Base-by-base conservation (phyloP, 1,140 invertebrate species). In the Euura saliciscinereae region DNA sequence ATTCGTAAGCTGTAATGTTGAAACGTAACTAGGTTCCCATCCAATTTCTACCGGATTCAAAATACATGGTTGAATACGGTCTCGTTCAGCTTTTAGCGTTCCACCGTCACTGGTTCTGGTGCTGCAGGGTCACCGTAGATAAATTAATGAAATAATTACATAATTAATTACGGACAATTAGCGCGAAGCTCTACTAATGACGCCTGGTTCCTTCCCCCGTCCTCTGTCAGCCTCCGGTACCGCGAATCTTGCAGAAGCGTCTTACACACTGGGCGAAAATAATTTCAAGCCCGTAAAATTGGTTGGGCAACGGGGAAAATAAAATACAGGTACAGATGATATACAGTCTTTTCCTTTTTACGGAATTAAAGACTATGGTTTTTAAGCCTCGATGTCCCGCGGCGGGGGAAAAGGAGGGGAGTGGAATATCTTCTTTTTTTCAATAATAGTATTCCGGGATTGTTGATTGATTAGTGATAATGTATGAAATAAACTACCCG, bases 91-190 rank as follows among this genome's bases (percentile, higher is more conserved):
- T 11, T 13, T 13, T 13, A 28, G 42, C 3, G 66, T 4, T 4
- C 11, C 66, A 42, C 28, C 28, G 28, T 44, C 13, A 28, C 28
- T 8, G 8, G 7, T 42, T 8, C 43, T 67, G 43, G 8, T 42
- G 66, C 66, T 67, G 66, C 66, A 67, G 43, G 66, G 28, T 67
- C 13, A 76, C 73, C 79, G 76, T 70, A 71, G 78, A 83, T 79
- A 81, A 82, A 83, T 82, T 71, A 71, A 10, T 51, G 72, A 75
- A 78, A 81, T 79, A 78, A 80, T 80, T 74, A 67, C 73, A 70
- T 74, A 80, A 83, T 82, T 81, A 80, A 82, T 81, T 82, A 65
- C 69, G 6, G 13, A 43, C 78, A 76, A 77, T 79, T 79, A 77
- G 74, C 74, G 77, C 77, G 73, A 74, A 74, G 74, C 71, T 74